Base-by-base conservation (phyloP, 2,797 vertebrate species). In the Furcifer pardalis region DNA sequence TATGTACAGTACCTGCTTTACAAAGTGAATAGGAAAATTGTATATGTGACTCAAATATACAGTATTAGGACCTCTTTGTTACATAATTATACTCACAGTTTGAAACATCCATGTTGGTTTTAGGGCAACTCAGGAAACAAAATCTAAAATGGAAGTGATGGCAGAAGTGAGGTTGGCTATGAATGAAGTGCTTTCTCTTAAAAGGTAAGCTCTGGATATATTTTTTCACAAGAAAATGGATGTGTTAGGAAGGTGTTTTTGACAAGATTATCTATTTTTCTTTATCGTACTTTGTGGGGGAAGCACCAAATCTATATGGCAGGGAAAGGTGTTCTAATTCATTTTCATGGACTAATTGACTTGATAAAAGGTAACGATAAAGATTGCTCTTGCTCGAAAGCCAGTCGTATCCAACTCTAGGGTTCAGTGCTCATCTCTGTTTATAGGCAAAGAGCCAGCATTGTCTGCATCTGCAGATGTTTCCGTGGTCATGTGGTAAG, bases 121-220 rank as follows among this genome's bases (percentile, higher is more conserved):
- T 88, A 96, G 95, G 15, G 95, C 93, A 80, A 89, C 93, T 12
- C 91, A 94, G 35, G 93, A 93, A 89, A 94, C 93, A 0, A 84
- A 94, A 37, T 87, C 88, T 71, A 96, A 94, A 86, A 68, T 94
- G 66, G 93, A 94, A 76, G 84, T 89, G 73, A 91, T 73, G 0
- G 56, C 86, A 0, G 92, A 95, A 84, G 89, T 95, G 21, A 93
- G 90, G 83, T 91, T 88, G 74, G 88, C 90, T 0, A 87, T 63
- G n/a, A 86, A 87, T 59, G 91, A 95, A 80, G 79, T 94, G 0
- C 88, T 94, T 74, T 52, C 81, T 0, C 78, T 94, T 80, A 95
- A 92, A 89, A 96, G 94, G 96, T 96, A 68, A 93, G 83, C 1
- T 74, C 23, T 73, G 81, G 42, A 23, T 5, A 2, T 21, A 30